phyloP scores from a whole-genome alignment of 2,888 invertebrate genomes.

The Mayetiola destructor region DNA sequence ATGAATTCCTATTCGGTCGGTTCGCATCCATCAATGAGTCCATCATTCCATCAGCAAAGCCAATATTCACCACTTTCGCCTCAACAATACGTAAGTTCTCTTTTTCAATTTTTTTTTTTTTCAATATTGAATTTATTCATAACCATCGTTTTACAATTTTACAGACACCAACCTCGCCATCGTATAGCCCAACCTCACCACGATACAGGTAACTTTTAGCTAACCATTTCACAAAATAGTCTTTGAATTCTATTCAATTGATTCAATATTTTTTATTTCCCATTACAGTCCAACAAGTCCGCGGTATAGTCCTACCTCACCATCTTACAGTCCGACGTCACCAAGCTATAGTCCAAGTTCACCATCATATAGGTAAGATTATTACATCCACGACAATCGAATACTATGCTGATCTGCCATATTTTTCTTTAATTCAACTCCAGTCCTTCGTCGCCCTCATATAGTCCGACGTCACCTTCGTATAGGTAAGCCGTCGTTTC shows the following conservation, averaged over 20 bases:
- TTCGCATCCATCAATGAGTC: slow-evolving; percentile 13
- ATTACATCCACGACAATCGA: too few species aligned
- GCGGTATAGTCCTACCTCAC: slow-evolving; percentile 53
- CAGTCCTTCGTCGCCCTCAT: slow-evolving; percentile 59
- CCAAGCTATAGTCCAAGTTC: slow-evolving; percentile 26
- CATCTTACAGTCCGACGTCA: slow-evolving; percentile 46
- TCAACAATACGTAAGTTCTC: not conserved
- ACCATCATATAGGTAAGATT: not conserved
- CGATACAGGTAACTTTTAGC: too few species aligned
- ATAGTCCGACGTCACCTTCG: slow-evolving; percentile 52
- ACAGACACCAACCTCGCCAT: slow-evolving; percentile 28
- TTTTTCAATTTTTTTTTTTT: not conserved
- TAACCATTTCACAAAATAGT: too few species aligned
- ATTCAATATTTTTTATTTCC: too few species aligned
- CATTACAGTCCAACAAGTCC: too few species aligned
- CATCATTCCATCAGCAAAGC: slow-evolving; percentile 41
- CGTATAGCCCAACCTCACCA: slow-evolving; percentile 60
- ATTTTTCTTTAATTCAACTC: slow-evolving; percentile 38
- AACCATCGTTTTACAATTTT: too few species aligned
- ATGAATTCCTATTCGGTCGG: not conserved
- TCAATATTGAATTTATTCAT: not conserved
- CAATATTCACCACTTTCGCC: slow-evolving; percentile 47
- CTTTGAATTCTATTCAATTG: too few species aligned
- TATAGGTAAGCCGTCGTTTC: too few species aligned
- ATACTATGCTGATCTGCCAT: too few species aligned